Evolutionary conservation across 2,797 vertebrate species (phyloP).

Genomic region (Rallus crepitans): DNA sequence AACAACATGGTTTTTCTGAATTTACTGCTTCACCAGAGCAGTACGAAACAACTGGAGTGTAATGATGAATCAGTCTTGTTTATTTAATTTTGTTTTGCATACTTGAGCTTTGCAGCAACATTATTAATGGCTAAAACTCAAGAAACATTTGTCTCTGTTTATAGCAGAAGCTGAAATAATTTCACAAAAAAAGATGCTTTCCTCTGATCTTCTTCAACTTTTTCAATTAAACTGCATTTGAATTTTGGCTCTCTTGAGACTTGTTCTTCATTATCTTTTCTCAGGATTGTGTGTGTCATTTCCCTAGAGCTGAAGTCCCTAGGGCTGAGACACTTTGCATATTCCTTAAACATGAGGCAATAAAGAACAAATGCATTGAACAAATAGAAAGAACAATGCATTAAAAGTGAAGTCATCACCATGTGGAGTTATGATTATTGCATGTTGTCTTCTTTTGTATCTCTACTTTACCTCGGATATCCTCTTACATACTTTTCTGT

Average conservation of each 20-base stretch:
- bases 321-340: neutral
- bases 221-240: slow-evolving; percentile 23
- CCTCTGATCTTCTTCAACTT: neutral
- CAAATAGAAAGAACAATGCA: neutral
- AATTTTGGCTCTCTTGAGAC: slow-evolving; percentile 5
- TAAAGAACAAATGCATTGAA: neutral
- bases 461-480: neutral
- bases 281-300: neutral
- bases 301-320: neutral
- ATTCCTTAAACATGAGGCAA: neutral
- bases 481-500: neutral
- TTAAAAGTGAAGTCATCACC: neutral
- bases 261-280: slow-evolving; percentile 33
- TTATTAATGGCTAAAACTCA: slow-evolving; percentile 20
- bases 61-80: slow-evolving; percentile 22
- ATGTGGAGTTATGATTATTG: neutral
- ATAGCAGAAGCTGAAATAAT: slow-evolving; percentile 3
- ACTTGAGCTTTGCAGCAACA: slow-evolving; percentile 27
- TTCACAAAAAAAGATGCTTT: slow-evolving; percentile 7
- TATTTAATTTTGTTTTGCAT: slow-evolving; percentile 49
- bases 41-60: neutral
- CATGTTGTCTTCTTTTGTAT: neutral
- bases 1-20: neutral
- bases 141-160: slow-evolving; percentile 30
- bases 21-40: slow-evolving; percentile 44